Evolutionary conservation across 2,113 vertebrate genomes (phyloP), one percentile per base, ranked within the genome.

Genomic region (Alosa alosa): DNA sequence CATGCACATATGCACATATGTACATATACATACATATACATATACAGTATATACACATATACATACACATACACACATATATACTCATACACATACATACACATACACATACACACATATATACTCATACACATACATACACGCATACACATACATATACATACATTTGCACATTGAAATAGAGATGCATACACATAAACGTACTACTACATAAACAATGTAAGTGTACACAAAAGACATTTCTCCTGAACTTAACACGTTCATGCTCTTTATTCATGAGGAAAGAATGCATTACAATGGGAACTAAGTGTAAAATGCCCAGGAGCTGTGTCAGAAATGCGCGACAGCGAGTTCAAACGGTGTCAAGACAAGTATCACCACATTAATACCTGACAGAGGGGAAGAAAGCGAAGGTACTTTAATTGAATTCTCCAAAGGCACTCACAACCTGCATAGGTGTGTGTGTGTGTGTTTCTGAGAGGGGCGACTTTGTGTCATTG

Each of bases 391-490:
- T 85, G 25, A 44, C 57, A 36, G 72, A 81, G 84, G 84, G 50
- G 78, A 81, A 83, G 81, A 85, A 49, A 86, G 22, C 68, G 75
- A 41, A 81, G 81, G 86, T 39, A 64, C 60, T 86, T 90, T 90
- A 89, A 92, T 89, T 91, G 86, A 90, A 90, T 88, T 91, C 84
- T 81, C 85, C 81, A 81, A 86, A 88, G 86, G 87, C 84, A 83
- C 44, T 55, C 85, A 88, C 47, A 82, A 55, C 15, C 45, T 52
- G 15, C 15, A 4, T 10, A 6, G 20, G 36, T 85, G 82, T 50
- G 50, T 46, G 64, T 72, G 64, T 72, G 64, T 72, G 64, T 72
- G 64, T 72, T 6, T 78, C 31, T 39, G 72, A 78, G 84, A 78
- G 78, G 49, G 25, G 44, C 13, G 82, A 88, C 87, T 86, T 86